phyloP scores from a whole-genome alignment of 2,113 vertebrate genomes.

The Zapus hudsonius region DNA sequence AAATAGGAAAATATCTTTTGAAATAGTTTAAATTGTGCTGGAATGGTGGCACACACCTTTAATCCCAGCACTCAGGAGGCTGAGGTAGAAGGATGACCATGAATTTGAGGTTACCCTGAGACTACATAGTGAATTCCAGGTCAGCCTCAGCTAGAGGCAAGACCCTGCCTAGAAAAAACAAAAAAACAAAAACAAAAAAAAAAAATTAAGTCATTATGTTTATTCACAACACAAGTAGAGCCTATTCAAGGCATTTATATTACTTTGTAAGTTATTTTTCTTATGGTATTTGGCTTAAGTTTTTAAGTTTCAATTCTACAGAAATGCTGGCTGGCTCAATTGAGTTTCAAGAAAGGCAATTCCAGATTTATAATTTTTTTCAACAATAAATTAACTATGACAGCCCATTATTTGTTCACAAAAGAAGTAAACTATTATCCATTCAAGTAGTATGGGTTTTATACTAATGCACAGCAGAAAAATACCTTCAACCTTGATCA shows the following conservation, averaged over 20 bases:
- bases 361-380: conserved; percentile 44
- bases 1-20: no score
- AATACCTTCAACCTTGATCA: conserved; percentile 40
- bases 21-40: no score
- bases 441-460: conserved; percentile 13
- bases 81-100: no score
- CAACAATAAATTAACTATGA: conserved; percentile 34
- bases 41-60: no score
- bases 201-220: background rate
- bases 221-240: conserved; percentile 36
- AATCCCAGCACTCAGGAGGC: no score
- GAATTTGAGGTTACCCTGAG: no score
- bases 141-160: no score
- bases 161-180: no score
- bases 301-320: conserved; percentile 44
- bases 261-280: background rate
- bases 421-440: conserved; percentile 32
- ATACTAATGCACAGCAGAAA: conserved; percentile 13
- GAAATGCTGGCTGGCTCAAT: conserved; percentile 14
- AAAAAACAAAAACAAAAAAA: no score
- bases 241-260: conserved; percentile 36
- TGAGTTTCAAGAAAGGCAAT: conserved; percentile 25
- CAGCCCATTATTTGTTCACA: conserved; percentile 9
- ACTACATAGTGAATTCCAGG: no score
- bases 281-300: conserved; percentile 4